Evolutionary conservation across 2,113 vertebrate species (phyloP).

Genomic region (Epinephelus cyanopodus): DNA sequence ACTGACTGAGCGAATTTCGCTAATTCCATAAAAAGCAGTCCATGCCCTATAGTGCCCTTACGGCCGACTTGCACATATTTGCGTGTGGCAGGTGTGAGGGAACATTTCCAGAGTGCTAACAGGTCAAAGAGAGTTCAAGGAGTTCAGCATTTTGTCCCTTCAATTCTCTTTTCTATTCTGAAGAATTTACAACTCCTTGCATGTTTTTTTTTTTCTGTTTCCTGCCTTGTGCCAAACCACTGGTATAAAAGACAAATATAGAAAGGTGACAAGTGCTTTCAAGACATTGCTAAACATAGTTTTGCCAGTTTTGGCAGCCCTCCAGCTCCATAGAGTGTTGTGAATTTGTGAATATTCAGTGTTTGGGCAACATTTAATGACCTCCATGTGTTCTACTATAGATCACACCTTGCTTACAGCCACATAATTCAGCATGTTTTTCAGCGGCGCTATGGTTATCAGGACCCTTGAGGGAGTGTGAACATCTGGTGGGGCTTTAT

Average conservation of each 20-base stretch:
- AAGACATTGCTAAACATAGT: conserved; percentile 41
- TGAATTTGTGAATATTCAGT: conserved; percentile 62
- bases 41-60: not conserved
- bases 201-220: not conserved
- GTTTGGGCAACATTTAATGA: conserved; percentile 59
- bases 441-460: conserved; percentile 41
- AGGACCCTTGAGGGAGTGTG: conserved; percentile 62
- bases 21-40: conserved; percentile 23
- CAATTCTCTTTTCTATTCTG: not conserved
- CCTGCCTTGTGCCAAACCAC: conserved; percentile 1
- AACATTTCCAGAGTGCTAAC: not conserved
- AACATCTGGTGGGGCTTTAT: conserved; percentile 66
- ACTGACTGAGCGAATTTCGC: conserved; percentile 10
- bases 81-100: not conserved
- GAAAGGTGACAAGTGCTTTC: conserved; percentile 64
- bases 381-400: conserved; percentile 62
- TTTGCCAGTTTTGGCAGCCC: conserved; percentile 16
- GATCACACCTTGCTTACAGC: conserved; percentile 62
- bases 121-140: not conserved
- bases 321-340: conserved; percentile 47
- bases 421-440: conserved; percentile 46
- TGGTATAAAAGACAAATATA: conserved; percentile 24
- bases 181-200: not conserved
- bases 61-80: not conserved
- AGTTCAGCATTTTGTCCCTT: not conserved